phyloP scores from a whole-genome alignment of 2,113 vertebrate genomes.

The Opisthocomus hoazin region DNA sequence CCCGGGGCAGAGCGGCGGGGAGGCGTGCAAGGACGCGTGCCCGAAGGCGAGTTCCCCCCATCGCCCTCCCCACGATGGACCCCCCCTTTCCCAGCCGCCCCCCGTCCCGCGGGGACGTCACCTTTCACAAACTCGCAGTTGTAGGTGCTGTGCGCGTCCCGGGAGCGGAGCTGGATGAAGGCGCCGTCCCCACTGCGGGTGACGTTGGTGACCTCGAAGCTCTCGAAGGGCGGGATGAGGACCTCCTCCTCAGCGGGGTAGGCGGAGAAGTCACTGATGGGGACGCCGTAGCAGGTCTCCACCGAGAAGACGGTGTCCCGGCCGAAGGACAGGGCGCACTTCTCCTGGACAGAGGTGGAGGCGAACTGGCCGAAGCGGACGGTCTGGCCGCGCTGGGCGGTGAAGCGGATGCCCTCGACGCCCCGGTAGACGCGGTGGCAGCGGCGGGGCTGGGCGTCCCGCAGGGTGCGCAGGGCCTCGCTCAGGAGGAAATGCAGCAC shows the following conservation, averaged over 20 bases:
- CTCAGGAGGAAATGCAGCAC: conserved; percentile 67
- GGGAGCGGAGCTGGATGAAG: conserved; percentile 27
- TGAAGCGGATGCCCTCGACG: conserved; percentile 20
- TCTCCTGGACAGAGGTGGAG: background rate
- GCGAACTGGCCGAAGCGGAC: conserved; percentile 58
- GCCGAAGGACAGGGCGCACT: background rate
- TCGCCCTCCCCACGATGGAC: background rate
- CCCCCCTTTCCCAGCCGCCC: background rate
- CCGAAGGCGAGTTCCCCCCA: fast-evolving
- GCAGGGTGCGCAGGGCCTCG: conserved; percentile 31
- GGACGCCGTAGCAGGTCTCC: conserved; percentile 45
- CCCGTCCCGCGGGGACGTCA: background rate
- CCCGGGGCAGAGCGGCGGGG: fast-evolving
- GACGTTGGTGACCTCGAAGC: conserved; percentile 22
- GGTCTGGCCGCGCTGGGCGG: fast-evolving
- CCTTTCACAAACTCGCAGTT: conserved; percentile 65
- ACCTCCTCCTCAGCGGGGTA: conserved; percentile 59
- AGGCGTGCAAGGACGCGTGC: fast-evolving
- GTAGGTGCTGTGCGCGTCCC: conserved; percentile 1
- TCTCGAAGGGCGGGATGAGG: conserved; percentile 60
- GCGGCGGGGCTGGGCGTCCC: background rate
- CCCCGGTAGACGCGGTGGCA: conserved; percentile 54
- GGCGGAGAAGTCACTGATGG: conserved; percentile 42
- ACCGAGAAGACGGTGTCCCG: conserved; percentile 63
- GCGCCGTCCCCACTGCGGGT: fast-evolving